A percentile compares a stretch with the other conserved stretches of the same genome.
Evolutionary conservation across 2,888 invertebrate genomes (phyloP).

Genomic region (Euplexia lucipara): DNA sequence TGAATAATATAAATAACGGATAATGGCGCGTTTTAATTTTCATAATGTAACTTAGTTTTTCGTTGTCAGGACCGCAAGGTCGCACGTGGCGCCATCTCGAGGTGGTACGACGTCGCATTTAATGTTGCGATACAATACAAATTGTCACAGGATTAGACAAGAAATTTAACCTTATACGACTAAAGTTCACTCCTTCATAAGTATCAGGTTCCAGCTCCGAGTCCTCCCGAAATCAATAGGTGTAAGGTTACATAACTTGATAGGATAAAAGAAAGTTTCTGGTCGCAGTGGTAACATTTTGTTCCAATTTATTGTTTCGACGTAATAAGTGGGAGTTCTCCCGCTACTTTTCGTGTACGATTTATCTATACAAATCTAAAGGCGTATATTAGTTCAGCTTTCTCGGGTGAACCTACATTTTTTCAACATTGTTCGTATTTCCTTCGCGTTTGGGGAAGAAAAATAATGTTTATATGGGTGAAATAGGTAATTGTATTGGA

Average conservation of each 20-base stretch:
- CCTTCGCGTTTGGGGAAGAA: conserved; percentile 12
- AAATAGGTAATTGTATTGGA: conserved; percentile 36
- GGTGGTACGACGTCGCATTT: conserved; percentile 70
- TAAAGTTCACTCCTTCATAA: conserved; percentile 43
- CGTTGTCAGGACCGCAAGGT: conserved; percentile 65
- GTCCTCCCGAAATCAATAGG: conserved; percentile 45
- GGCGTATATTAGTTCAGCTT: conserved; percentile 38
- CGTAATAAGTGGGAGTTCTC: conserved; percentile 45
- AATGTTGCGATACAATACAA: conserved; percentile 43
- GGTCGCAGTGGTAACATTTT: conserved; percentile 47
- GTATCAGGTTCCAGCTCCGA: conserved; percentile 22
- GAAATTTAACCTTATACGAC: conserved; percentile 41
- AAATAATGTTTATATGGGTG: conserved; percentile 26
- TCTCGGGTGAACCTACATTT: conserved; percentile 16
- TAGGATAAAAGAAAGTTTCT: conserved; percentile 40
- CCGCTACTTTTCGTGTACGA: conserved; percentile 34
- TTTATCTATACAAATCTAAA: conserved; percentile 52
- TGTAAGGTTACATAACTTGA: conserved; percentile 47
- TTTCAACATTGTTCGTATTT: conserved; percentile 27
- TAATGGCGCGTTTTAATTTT: conserved; percentile 66
- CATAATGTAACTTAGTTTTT: conserved; percentile 67
- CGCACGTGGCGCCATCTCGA: conserved; percentile 68
- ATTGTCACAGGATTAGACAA: conserved; percentile 34
- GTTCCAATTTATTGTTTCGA: conserved; percentile 48
- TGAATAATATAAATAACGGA: conserved; percentile 58